Evolutionary conservation across 1,140 invertebrate genomes (phyloP).

Genomic region (Euwallacea similis): DNA sequence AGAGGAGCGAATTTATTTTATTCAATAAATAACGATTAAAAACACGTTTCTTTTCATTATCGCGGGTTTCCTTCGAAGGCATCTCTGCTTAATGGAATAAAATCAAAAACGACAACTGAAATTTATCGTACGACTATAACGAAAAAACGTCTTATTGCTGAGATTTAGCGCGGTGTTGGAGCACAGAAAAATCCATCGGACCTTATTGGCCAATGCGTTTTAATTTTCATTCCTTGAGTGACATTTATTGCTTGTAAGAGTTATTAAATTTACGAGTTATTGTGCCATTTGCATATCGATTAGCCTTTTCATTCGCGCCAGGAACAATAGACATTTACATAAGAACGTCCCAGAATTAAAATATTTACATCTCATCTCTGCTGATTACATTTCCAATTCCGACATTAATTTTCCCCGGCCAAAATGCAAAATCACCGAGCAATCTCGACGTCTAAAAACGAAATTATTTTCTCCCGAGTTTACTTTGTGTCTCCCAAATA

Average conservation of each 20-base stretch:
- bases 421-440: constrained; percentile 50
- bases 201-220: constrained; percentile 35
- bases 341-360: constrained; percentile 46
- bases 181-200: constrained; percentile 22
- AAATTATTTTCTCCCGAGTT: constrained; percentile 50
- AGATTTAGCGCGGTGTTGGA: constrained; percentile 22
- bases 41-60: constrained; percentile 1
- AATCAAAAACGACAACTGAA: constrained; percentile 27
- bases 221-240: constrained; percentile 38
- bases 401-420: constrained; percentile 49
- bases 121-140: constrained; percentile 28
- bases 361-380: constrained; percentile 50
- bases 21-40: too few species aligned
- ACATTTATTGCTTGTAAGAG: constrained; percentile 37
- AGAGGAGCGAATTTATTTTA: too few species aligned
- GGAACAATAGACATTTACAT: constrained; percentile 14
- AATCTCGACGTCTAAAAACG: constrained; percentile 48
- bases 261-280: constrained; percentile 42
- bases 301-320: constrained; percentile 28
- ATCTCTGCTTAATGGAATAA: constrained; percentile 6
- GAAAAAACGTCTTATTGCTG: constrained; percentile 28
- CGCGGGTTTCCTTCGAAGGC: neutral
- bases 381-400: constrained; percentile 52
- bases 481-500: constrained; percentile 49
- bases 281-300: constrained; percentile 42